Evolutionary conservation across 2,113 vertebrate species (phyloP).

Genomic region (Poeciliopsis retropinna): DNA sequence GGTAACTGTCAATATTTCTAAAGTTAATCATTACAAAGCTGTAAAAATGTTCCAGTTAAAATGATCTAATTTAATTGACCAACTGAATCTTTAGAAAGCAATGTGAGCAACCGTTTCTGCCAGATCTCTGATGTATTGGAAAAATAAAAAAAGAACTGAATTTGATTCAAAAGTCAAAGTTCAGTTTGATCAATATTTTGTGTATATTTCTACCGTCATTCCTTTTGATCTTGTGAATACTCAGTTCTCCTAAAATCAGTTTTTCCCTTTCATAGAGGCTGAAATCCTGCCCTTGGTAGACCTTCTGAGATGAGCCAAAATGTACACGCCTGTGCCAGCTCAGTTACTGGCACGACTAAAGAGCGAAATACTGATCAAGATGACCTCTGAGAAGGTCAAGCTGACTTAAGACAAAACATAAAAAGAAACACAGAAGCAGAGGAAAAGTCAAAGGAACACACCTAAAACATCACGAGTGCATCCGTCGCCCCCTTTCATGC

Average conservation of each 20-base stretch:
- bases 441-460: not conserved
- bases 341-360: conserved; percentile 8
- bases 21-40: no score
- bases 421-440: conserved; percentile 10
- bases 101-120: no score
- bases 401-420: not conserved
- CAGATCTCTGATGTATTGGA: no score
- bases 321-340: conserved; percentile 1
- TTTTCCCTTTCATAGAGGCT: conserved; percentile 29
- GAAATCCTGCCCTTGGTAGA: conserved; percentile 17
- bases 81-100: not conserved
- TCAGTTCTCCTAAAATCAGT: not conserved
- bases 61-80: not conserved
- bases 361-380: not conserved
- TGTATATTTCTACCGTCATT: not conserved
- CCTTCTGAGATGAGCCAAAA: not conserved
- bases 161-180: not conserved
- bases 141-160: no score
- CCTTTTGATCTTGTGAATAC: not conserved
- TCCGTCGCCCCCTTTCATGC: conserved; percentile 25
- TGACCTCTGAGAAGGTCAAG: not conserved
- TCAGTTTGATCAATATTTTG: not conserved
- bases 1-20: no score
- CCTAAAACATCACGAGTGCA: conserved; percentile 20
- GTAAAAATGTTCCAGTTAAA: not conserved